Evolutionary conservation across 2,113 vertebrate genomes (phyloP).

Genomic region (Patagioenas fasciata): DNA sequence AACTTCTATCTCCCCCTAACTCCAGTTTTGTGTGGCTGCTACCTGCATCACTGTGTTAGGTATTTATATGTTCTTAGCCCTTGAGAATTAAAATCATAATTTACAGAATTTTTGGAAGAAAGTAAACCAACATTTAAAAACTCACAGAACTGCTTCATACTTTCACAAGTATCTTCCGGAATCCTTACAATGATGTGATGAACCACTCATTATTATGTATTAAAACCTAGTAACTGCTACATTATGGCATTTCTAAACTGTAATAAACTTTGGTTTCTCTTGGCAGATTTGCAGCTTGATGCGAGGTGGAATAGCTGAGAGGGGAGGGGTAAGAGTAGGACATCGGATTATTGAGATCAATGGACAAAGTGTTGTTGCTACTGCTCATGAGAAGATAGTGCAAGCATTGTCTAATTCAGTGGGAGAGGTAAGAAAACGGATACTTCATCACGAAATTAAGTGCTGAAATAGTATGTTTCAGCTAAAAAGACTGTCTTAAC

Average conservation of each 20-base stretch:
- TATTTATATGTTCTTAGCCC: not conserved
- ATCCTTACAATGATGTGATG: not conserved
- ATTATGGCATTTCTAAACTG: not conserved
- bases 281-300: slow-evolving; percentile 96
- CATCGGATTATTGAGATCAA: slow-evolving; percentile 99
- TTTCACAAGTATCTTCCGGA: not conserved
- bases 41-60: not conserved
- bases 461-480: not conserved
- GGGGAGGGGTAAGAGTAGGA: slow-evolving; percentile 93
- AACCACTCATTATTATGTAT: not conserved
- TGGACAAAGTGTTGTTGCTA: slow-evolving; percentile 96
- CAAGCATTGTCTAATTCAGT: slow-evolving; percentile 97
- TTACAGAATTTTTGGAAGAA: not conserved
- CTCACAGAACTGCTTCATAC: not conserved
- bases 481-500: not conserved
- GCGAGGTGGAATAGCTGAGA: slow-evolving; percentile 96
- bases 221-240: not conserved
- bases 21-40: not conserved
- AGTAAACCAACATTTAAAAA: not conserved
- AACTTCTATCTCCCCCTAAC: not conserved
- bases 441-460: not conserved
- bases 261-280: not conserved
- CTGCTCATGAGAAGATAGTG: slow-evolving; percentile 98
- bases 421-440: slow-evolving; percentile 86
- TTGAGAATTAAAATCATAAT: not conserved